phyloP scores from a whole-genome alignment of 1,140 invertebrate genomes.

The Diploscapter pachys region DNA sequence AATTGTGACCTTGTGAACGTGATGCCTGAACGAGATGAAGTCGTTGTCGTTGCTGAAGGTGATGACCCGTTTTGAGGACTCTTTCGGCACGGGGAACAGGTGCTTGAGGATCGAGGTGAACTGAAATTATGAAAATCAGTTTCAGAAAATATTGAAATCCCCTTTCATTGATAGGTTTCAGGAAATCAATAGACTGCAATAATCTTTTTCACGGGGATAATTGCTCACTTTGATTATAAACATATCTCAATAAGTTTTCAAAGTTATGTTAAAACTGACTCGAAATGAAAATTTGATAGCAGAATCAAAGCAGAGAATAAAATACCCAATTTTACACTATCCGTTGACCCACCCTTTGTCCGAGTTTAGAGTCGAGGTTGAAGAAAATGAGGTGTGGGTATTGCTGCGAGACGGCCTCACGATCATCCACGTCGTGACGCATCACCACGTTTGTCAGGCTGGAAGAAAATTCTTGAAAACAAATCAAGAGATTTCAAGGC shows the following conservation, averaged over 20 bases:
- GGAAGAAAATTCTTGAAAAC: no score
- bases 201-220: no score
- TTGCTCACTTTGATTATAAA: no score
- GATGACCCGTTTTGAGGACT: conserved; percentile 79
- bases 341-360: conserved; percentile 67
- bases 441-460: conserved; percentile 76
- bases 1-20: conserved; percentile 71
- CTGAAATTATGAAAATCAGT: conserved; percentile 57
- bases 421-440: conserved; percentile 93
- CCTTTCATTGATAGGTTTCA: background rate
- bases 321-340: background rate
- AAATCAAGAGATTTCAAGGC: no score
- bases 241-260: no score
- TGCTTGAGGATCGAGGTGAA: conserved; percentile 81
- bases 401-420: conserved; percentile 68
- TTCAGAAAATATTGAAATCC: conserved; percentile 7
- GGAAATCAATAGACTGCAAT: no score
- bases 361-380: conserved; percentile 86
- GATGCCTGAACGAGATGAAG: conserved; percentile 91
- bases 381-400: conserved; percentile 96
- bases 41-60: conserved; percentile 97
- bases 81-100: conserved; percentile 88
- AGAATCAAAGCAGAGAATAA: conserved; percentile 3
- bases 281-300: no score
- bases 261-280: no score